These are phyloP conservation scores for Rhadina sibilatrix DNA, from an alignment of 2,113 vertebrate species.

Conservation along the genomic window DNA sequence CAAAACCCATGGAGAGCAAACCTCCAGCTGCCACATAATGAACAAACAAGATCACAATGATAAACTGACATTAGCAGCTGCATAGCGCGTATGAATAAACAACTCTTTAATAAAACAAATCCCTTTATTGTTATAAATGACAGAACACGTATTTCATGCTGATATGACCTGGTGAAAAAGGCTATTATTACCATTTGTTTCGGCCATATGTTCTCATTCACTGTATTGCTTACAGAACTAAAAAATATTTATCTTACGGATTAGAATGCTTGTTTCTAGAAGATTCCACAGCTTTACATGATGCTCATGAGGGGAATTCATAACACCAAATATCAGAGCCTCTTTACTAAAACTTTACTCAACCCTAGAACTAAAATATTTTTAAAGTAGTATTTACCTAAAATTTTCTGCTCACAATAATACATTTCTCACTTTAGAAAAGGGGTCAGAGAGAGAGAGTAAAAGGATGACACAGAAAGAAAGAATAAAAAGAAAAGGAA, in stretches of 20 bases:
- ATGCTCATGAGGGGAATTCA: neutral
- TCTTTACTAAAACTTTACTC: neutral
- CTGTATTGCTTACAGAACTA: conserved; percentile 37
- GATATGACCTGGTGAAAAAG: conserved; percentile 7
- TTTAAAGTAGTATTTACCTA: neutral
- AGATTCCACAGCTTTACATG: neutral
- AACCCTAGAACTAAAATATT: neutral
- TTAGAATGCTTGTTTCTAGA: conserved; percentile 11
- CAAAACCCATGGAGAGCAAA: neutral
- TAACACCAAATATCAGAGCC: neutral
- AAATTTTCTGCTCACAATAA: neutral
- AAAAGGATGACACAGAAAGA: neutral
- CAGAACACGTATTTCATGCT: conserved; percentile 39
- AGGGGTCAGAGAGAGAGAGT: neutral
- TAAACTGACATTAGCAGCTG: conserved; percentile 56
- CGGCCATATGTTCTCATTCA: conserved; percentile 42
- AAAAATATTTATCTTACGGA: conserved; percentile 53
- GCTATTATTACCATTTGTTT: conserved; percentile 39
- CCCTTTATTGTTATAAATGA: conserved; percentile 37
- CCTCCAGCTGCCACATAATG: neutral
- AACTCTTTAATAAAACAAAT: conserved; percentile 47
- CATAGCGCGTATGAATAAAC: conserved; percentile 35
- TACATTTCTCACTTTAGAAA: neutral
- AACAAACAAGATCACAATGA: conserved; percentile 32
- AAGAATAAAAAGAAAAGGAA: neutral